phyloP scores from a whole-genome alignment of 2,888 invertebrate genomes.

The Dynastes tityus region DNA sequence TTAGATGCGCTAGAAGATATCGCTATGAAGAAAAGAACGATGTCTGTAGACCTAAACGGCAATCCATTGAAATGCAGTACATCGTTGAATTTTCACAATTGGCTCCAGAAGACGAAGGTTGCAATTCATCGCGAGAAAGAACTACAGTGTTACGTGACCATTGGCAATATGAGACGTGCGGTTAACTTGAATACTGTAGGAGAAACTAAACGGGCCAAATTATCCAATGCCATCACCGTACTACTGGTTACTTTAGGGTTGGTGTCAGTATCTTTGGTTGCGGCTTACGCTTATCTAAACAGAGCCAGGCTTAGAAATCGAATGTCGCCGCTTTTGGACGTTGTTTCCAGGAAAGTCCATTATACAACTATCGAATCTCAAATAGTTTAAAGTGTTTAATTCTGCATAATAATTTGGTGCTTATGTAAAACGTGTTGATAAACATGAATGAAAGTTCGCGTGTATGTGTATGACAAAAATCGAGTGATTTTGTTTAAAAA shows the following conservation, averaged over 20 bases:
- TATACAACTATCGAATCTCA: constrained; percentile 78
- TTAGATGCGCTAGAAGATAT: constrained; percentile 74
- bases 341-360: constrained; percentile 80
- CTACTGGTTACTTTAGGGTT: constrained; percentile 73
- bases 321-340: constrained; percentile 77
- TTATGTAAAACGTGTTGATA: too few species aligned
- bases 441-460: too few species aligned
- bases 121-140: constrained; percentile 74
- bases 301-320: constrained; percentile 74
- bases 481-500: too few species aligned
- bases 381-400: constrained; percentile 61
- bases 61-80: constrained; percentile 83
- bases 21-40: constrained; percentile 66
- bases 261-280: constrained; percentile 73
- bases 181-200: constrained; percentile 65
- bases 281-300: constrained; percentile 77
- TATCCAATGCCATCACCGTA: constrained; percentile 69
- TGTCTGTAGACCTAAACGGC: constrained; percentile 77
- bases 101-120: constrained; percentile 78
- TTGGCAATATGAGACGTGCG: constrained; percentile 57
- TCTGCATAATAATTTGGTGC: too few species aligned
- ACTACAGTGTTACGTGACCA: constrained; percentile 71
- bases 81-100: constrained; percentile 75
- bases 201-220: constrained; percentile 64
- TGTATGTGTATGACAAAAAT: too few species aligned